Percentiles rank a stretch among this genome's conserved stretches.
Conservation (phyloP, 2,797 vertebrate species). For the Scolopax bukidnonensis region DNA sequence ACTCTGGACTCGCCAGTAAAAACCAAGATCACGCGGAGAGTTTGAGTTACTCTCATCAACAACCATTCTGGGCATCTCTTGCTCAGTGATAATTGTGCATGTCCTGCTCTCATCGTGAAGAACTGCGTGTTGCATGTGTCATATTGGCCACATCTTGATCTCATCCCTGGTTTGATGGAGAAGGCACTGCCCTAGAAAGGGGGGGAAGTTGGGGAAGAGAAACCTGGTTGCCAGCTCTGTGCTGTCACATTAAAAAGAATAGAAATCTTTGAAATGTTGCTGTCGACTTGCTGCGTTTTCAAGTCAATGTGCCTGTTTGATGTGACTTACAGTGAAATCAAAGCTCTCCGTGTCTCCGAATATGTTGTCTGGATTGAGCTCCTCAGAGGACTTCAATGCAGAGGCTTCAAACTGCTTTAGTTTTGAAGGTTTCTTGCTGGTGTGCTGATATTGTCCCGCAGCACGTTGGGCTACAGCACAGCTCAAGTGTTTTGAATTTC, state of each 20-base stretch:
- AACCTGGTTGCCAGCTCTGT: neutral
- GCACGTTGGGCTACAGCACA: neutral
- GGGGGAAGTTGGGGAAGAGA: neutral
- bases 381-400: neutral
- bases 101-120: neutral
- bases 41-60: neutral
- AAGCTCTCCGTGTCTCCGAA: neutral
- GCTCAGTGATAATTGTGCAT: neutral
- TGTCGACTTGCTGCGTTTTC: neutral
- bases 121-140: neutral
- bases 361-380: neutral
- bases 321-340: conserved; percentile 1
- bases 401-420: neutral
- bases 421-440: neutral
- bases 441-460: rapidly evolving
- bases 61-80: neutral
- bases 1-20: neutral
- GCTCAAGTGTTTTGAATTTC: neutral
- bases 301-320: neutral
- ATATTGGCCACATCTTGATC: neutral
- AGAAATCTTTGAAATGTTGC: neutral
- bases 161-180: neutral
- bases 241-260: neutral
- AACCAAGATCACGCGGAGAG: neutral
- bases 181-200: neutral